Percentiles rank a stretch among this genome's conserved stretches.
Conservation (phyloP, 2,888 invertebrate genomes). For the Tetranychus truncatus region DNA sequence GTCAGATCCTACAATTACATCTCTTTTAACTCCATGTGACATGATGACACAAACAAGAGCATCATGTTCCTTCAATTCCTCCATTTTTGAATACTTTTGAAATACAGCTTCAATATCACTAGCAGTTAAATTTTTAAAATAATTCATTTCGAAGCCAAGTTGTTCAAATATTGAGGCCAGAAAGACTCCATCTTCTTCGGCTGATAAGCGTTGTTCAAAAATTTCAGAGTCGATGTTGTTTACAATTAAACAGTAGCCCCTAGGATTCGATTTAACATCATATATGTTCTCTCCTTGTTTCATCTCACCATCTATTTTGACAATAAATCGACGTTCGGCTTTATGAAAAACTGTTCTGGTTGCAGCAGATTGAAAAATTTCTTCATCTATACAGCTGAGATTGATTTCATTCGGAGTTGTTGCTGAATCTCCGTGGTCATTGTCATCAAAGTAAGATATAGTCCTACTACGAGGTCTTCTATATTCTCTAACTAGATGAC, state of each 20-base stretch:
- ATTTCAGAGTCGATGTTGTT: conserved; percentile 23
- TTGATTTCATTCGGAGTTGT: no score
- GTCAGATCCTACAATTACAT: conserved; percentile 22
- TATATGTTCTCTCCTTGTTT: conserved; percentile 18
- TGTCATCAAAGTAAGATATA: no score
- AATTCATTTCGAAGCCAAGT: conserved; percentile 19
- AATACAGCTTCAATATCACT: conserved; percentile 16
- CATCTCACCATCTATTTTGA: neutral
- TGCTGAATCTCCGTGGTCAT: no score
- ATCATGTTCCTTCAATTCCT: conserved; percentile 18
- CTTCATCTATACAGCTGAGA: neutral
- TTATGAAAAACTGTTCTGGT: neutral
- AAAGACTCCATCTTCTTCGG: conserved; percentile 22
- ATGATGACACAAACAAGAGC: conserved; percentile 23
- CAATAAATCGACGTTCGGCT: neutral
- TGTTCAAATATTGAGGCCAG: conserved; percentile 19
- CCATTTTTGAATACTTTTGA: conserved; percentile 12
- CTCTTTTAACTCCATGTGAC: conserved; percentile 24
- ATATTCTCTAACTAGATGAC: no score
- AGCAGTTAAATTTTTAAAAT: conserved; percentile 12
- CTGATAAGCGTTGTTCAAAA: conserved; percentile 18
- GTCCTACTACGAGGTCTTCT: no score
- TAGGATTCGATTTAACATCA: conserved; percentile 20
- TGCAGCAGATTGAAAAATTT: neutral
- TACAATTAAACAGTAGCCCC: conserved; percentile 24